Evolutionary conservation across 2,797 vertebrate genomes (phyloP).

Genomic region (Halcyon chelicuti): DNA sequence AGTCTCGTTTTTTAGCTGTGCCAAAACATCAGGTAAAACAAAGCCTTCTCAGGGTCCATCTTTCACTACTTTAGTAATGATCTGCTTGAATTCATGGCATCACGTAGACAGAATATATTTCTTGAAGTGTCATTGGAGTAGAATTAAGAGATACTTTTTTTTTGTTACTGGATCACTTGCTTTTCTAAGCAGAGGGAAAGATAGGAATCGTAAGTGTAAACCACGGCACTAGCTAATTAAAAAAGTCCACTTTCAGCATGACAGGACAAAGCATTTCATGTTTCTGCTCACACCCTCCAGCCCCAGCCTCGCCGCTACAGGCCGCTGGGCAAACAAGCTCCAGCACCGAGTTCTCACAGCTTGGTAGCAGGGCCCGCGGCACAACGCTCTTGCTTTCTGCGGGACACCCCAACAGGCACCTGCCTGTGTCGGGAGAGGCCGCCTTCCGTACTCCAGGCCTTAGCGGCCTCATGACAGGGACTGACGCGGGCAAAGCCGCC

Average conservation of each 20-base stretch:
- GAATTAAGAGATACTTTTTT: not conserved
- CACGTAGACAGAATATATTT: fast-evolving
- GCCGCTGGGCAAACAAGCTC: fast-evolving
- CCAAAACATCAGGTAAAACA: not conserved
- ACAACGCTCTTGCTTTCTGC: too few relatives aligned
- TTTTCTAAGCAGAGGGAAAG: not conserved
- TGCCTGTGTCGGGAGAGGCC: too few relatives aligned
- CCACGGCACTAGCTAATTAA: fast-evolving
- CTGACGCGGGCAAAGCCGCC: fast-evolving
- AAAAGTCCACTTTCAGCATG: not conserved
- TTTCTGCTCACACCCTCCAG: too few relatives aligned
- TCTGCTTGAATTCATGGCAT: fast-evolving
- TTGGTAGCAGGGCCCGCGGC: fast-evolving
- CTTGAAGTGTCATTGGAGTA: fast-evolving
- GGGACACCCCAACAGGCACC: not conserved
- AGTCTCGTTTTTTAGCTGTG: fast-evolving
- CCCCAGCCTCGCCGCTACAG: fast-evolving
- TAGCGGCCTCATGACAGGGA: fast-evolving
- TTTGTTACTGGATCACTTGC: not conserved
- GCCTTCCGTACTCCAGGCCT: fast-evolving
- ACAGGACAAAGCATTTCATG: fast-evolving
- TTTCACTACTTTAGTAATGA: not conserved
- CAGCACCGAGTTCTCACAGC: fast-evolving
- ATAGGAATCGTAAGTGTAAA: not conserved
- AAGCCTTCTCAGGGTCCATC: fast-evolving